phyloP scores from a whole-genome alignment of 2,113 vertebrate genomes.

The Kryptolebias marmoratus region DNA sequence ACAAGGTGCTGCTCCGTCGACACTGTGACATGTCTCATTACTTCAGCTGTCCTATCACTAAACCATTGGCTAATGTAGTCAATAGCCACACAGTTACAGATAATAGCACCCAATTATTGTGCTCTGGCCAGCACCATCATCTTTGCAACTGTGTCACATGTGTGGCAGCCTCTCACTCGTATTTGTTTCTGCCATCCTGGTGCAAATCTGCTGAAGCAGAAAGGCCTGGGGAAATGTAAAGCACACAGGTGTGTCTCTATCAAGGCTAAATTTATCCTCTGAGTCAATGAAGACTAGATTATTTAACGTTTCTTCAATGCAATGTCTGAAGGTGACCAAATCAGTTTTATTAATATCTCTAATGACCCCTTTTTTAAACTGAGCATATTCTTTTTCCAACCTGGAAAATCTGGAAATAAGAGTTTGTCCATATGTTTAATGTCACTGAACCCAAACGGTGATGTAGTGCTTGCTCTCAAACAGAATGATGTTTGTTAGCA shows the following conservation, averaged over 20 bases:
- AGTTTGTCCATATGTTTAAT: no score
- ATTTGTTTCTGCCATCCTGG: conserved; percentile 41
- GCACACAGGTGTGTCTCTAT: conserved; percentile 36
- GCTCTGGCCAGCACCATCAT: conserved; percentile 42
- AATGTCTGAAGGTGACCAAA: background rate
- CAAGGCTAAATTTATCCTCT: conserved; percentile 37
- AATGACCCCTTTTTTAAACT: no score
- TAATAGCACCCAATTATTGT: conserved; percentile 54
- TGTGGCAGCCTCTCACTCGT: conserved; percentile 41
- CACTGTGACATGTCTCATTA: conserved; percentile 3
- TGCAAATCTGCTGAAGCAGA: conserved; percentile 29
- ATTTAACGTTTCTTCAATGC: background rate
- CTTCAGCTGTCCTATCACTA: conserved; percentile 15
- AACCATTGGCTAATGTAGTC: conserved; percentile 58
- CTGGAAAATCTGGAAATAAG: no score
- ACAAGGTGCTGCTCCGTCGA: background rate
- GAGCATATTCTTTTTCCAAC: no score
- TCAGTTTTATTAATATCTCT: no score
- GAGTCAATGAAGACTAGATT: conserved; percentile 22
- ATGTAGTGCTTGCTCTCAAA: no score
- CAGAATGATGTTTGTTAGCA: no score
- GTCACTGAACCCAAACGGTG: no score
- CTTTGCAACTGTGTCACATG: conserved; percentile 47
- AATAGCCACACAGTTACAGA: conserved; percentile 40
- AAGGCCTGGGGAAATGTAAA: conserved; percentile 40